Evolutionary conservation across 2,888 invertebrate genomes (phyloP), one percentile per base, ranked within the genome.

Genomic region (Agrypnus murinus): DNA sequence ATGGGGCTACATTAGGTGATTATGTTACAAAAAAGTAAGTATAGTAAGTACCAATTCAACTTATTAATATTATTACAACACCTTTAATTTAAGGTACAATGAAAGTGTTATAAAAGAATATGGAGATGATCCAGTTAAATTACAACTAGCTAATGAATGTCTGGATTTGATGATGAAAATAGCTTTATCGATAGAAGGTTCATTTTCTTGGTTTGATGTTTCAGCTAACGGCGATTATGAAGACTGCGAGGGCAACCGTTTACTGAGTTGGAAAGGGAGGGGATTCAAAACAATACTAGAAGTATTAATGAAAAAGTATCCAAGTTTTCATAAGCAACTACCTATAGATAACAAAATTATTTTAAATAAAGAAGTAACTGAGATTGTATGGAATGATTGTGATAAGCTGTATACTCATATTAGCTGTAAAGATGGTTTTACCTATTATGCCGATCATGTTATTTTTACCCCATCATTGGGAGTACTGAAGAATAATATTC

Each of bases 191-290:
- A 1, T 15, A 40, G 31, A 50, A 32, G 50, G 50, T 1, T 25
- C 50, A 9, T 40, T 89, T 86, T 82, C 89, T 82, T 86, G 94
- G 90, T 86, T 89, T 85, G 87, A 91, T 40, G 89, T 93, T 53
- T 93, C 94, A 0, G 87, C 91, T 0, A 86, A 86, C 70, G 91
- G 91, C 0, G 90, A 92, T 73, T 92, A 90, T 79, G 87, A 90
- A 88, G 84, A 86, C 0, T 93, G 93, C 80, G 90, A 91, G 7
- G 95, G 95, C 0, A 90, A 94, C 79, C 85, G 86, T n/a, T 82
- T 91, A 76, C 84, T 93, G 1, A 90, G 92, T 79, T 95, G 94
- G 95, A 93, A 92, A 76, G 88, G 90, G 62, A 89, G 87, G 71
- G 94, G 94, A 1, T 95, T 89, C 80, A 87, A 86, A 72, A 91